Conservation (phyloP, 2,888 invertebrate genomes). For the Erebia ligea region DNA sequence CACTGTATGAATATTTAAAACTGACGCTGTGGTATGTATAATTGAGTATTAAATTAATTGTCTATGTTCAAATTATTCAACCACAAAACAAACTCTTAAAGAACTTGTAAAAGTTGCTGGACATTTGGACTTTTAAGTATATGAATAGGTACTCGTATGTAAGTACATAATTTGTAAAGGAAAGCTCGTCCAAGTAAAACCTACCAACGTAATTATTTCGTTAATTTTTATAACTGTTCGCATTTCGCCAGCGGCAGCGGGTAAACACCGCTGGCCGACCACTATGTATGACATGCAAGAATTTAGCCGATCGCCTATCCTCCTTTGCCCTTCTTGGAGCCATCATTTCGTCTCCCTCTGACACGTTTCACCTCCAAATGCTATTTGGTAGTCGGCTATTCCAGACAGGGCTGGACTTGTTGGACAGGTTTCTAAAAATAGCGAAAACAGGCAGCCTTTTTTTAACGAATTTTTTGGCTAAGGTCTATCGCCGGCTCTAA, state of each 20-base stretch:
- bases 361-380: constrained; percentile 79
- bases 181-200: background rate
- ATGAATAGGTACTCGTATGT: no score
- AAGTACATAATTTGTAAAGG: no score
- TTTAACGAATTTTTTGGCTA: constrained; percentile 60
- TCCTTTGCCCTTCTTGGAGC: constrained; percentile 64
- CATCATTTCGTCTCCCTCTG: constrained; percentile 68
- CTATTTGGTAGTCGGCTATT: constrained; percentile 63
- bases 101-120: no score
- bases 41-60: no score
- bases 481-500: constrained; percentile 44
- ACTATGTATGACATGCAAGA: constrained; percentile 65
- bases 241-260: constrained; percentile 39
- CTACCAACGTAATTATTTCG: constrained; percentile 9
- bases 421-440: constrained; percentile 80
- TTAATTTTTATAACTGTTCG: constrained; percentile 52
- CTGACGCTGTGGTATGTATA: no score
- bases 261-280: constrained; percentile 45
- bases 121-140: no score
- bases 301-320: constrained; percentile 72
- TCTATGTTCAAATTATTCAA: no score
- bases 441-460: constrained; percentile 64
- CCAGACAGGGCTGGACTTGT: constrained; percentile 74
- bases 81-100: no score
- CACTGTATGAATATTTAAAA: no score